Conservation (phyloP, 2,797 vertebrate species). For the Brachymystax lenok region DNA sequence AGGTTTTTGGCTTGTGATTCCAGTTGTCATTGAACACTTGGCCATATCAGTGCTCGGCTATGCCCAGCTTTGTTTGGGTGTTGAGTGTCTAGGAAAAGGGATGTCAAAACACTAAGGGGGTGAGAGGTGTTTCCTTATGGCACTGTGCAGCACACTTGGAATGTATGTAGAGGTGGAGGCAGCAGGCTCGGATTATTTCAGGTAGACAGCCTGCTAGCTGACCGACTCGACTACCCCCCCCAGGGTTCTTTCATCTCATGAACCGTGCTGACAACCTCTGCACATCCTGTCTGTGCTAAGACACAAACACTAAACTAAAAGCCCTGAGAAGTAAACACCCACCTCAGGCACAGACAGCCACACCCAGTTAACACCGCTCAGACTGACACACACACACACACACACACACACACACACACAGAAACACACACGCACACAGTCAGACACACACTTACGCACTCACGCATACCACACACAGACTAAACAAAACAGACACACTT, state of each 20-base stretch:
- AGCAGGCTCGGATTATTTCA: conserved; percentile 45
- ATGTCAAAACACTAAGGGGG: conserved; percentile 31
- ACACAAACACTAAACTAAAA: conserved; percentile 59
- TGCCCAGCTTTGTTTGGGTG: conserved; percentile 44
- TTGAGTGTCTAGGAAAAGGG: conserved; percentile 38
- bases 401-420: conserved; percentile 12
- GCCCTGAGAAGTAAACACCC: conserved; percentile 62
- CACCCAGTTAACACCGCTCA: conserved; percentile 51
- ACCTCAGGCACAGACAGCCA: conserved; percentile 62
- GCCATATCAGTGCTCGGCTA: conserved; percentile 30
- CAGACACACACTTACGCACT: not conserved
- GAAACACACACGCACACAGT: not conserved
- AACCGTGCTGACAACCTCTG: conserved; percentile 68
- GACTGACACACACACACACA: conserved; percentile 23
- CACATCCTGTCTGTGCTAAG: conserved; percentile 72
- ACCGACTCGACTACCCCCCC: conserved; percentile 46
- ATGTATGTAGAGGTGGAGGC: conserved; percentile 33
- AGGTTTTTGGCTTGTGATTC: conserved; percentile 22
- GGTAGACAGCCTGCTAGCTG: conserved; percentile 68
- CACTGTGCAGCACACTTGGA: conserved; percentile 33
- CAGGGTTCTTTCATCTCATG: conserved; percentile 66
- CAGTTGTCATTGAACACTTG: conserved; percentile 49
- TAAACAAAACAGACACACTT: conserved; percentile 10
- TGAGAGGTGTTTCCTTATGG: conserved; percentile 47
- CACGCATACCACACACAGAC: conserved; percentile 10